phyloP scores from a whole-genome alignment of 2,113 vertebrate genomes.

The Ginglymostoma cirratum region DNA sequence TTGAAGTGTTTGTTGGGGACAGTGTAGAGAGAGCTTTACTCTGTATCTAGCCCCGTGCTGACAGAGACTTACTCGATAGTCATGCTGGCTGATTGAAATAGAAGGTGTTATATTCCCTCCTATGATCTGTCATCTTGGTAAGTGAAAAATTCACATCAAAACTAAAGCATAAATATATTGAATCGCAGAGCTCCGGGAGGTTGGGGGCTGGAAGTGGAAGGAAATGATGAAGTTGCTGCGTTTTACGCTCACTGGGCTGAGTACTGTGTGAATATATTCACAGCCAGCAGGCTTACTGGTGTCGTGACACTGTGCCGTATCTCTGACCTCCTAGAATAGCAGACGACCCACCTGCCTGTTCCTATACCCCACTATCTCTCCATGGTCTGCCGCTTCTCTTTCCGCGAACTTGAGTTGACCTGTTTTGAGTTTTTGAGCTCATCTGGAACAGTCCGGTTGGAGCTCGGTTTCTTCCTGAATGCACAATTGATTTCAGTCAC shows the following conservation, averaged over 20 bases:
- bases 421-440: background rate
- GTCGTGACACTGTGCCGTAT: background rate
- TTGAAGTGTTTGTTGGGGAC: background rate
- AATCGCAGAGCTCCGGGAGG: background rate
- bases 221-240: background rate
- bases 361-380: background rate
- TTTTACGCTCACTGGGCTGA: background rate
- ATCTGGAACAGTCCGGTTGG: background rate
- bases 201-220: background rate
- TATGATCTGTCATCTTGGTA: background rate
- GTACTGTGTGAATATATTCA: background rate
- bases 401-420: background rate
- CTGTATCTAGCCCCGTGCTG: background rate
- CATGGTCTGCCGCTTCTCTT: background rate
- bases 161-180: background rate
- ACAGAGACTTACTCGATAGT: background rate
- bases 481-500: background rate
- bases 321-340: background rate
- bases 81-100: background rate
- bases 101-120: background rate
- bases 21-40: background rate
- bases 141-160: background rate
- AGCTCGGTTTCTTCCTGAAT: background rate
- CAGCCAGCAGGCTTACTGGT: background rate
- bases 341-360: background rate